phyloP scores from a whole-genome alignment of 2,888 invertebrate genomes.

The Cyrtodaria siliqua region DNA sequence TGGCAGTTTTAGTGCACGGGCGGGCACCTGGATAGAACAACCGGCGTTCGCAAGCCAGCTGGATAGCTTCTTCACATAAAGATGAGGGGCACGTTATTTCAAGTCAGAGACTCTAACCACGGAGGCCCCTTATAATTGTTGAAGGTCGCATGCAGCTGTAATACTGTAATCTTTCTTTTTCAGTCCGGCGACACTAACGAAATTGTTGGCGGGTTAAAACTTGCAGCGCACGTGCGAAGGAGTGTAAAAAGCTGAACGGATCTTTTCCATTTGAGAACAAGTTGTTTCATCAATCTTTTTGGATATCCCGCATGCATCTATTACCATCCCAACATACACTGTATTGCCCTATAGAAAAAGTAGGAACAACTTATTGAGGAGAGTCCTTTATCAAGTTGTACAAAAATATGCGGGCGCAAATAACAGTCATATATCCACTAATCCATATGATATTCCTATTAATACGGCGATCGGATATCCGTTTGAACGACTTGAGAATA shows the following conservation, averaged over 20 bases:
- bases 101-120: too few relatives aligned
- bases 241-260: background rate
- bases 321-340: background rate
- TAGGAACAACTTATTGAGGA: conserved; percentile 55
- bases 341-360: conserved; percentile 56
- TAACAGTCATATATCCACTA: background rate
- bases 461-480: conserved; percentile 11
- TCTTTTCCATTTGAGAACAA: background rate
- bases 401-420: background rate
- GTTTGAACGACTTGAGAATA: conserved; percentile 8
- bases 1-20: too few relatives aligned
- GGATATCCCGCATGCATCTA: conserved; percentile 25
- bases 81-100: too few relatives aligned
- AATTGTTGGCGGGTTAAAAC: background rate
- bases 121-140: too few relatives aligned
- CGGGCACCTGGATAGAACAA: too few relatives aligned
- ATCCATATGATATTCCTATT: conserved; percentile 47
- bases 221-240: background rate
- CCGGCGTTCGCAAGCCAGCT: too few relatives aligned
- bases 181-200: too few relatives aligned
- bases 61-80: too few relatives aligned
- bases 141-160: too few relatives aligned
- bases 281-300: conserved; percentile 7
- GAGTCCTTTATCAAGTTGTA: conserved; percentile 34
- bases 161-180: too few relatives aligned